These are phyloP conservation scores for Rhodophaea formosa DNA, from an alignment of 2,888 invertebrate species.

Conservation along the genomic window DNA sequence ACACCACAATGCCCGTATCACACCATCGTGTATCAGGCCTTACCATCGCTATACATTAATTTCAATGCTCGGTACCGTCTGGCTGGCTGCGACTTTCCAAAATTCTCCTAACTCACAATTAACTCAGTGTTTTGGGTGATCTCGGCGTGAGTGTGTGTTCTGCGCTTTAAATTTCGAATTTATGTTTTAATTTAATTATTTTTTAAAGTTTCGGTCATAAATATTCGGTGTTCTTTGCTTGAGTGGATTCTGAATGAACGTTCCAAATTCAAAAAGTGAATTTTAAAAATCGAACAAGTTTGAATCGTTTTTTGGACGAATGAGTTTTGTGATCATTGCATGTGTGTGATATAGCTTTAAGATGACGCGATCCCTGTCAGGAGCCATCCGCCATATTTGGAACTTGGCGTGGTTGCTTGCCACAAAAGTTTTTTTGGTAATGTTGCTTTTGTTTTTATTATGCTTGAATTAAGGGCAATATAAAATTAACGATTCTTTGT, in stretches of 20 bases:
- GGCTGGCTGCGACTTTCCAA: slow-evolving; percentile 73
- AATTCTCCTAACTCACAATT: slow-evolving; percentile 59
- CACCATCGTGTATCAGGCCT: slow-evolving; percentile 15
- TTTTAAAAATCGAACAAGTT: too few relatives aligned
- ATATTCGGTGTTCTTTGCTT: too few relatives aligned
- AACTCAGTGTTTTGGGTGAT: slow-evolving; percentile 47
- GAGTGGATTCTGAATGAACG: too few relatives aligned
- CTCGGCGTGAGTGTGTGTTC: slow-evolving; percentile 36
- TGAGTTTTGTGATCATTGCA: slow-evolving; percentile 17
- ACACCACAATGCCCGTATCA: neutral
- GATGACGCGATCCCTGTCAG: slow-evolving; percentile 54
- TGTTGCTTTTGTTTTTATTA: neutral
- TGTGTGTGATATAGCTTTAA: slow-evolving; percentile 23
- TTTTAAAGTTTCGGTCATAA: too few relatives aligned
- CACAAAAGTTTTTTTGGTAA: slow-evolving; percentile 69
- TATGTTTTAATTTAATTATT: too few relatives aligned
- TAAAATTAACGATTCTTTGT: too few relatives aligned
- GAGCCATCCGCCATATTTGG: slow-evolving; percentile 59
- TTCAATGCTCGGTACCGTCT: slow-evolving; percentile 59
- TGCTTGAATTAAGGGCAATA: neutral
- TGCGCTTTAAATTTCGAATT: slow-evolving; percentile 20
- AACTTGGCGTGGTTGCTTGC: slow-evolving; percentile 69
- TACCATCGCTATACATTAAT: slow-evolving; percentile 29
- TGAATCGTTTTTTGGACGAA: slow-evolving; percentile 16
- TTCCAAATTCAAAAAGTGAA: too few relatives aligned